Evolutionary conservation across 2,113 vertebrate genomes (phyloP), one percentile per base, ranked within the genome.

Genomic region (Monopterus albus): DNA sequence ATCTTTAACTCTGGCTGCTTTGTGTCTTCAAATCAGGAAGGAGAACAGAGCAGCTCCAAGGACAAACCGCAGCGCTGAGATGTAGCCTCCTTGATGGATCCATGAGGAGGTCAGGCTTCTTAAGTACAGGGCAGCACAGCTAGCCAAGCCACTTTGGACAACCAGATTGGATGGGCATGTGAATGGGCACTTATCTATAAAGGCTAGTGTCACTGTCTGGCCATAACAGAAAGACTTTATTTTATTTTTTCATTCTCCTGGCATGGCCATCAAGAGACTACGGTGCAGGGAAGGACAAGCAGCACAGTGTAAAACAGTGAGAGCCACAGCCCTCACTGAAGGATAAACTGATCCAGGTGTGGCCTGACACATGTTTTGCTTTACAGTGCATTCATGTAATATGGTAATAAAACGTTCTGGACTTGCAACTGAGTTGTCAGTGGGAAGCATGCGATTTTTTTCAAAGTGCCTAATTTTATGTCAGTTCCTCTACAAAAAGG

Each of bases 81-180:
- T 78, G 69, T 2, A 42, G 58, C 75, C 49, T 52, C 21, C 11
- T 17, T n/a, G 53, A 63, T 77, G 79, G 78, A 81, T 79, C 75
- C 49, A 69, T 78, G 84, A 68, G 74, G 81, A 85, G 79, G 79
- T 85, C 63, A 75, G 78, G 52, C 82, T 83, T 75, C 63, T 62
- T 49, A 63, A 76, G 69, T 65, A 64, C 53, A 85, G 75, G 74
- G 65, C 74, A 86, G 82, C 80, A 81, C 81, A 83, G 79, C 78
- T 81, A 82, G 77, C 39, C 75, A 42, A 69, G 75, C 62, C 55
- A 75, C 63, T 68, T 29, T 17, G 21, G 14, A 64, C 82, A 65
- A 60, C 74, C 71, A 46, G 69, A 40, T 79, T 56, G 47, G 43
- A 75, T 57, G 79, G 51, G 75, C 63, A 55, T 50, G 53, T 43